phyloP scores from a whole-genome alignment of 1,140 invertebrate species.

The Bombus difficillimus region DNA sequence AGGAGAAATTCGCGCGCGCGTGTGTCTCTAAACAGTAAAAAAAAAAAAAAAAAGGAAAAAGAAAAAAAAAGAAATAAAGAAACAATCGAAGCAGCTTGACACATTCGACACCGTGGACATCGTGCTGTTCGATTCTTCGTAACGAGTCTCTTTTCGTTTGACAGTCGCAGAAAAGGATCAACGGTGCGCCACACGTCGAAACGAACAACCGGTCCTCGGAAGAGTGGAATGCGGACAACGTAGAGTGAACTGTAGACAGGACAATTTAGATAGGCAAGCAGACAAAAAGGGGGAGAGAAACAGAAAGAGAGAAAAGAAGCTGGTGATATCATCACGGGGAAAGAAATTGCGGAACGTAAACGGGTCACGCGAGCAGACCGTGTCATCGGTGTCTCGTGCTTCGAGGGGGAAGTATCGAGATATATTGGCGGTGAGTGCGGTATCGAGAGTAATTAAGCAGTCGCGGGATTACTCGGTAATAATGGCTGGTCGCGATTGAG shows the following conservation, averaged over 20 bases:
- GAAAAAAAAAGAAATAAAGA: no score
- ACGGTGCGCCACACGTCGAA: constrained; percentile 31
- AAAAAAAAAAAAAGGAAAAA: no score
- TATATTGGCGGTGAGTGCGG: constrained; percentile 39
- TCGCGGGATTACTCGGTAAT: constrained; percentile 28
- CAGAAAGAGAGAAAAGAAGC: neutral
- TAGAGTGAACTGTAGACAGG: constrained; percentile 13
- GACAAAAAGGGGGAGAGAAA: neutral
- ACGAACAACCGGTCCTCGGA: neutral
- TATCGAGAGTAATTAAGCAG: constrained; percentile 49
- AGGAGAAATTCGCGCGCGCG: constrained; percentile 1
- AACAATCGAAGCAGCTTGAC: neutral
- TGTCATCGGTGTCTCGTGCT: constrained; percentile 27
- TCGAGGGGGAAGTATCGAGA: constrained; percentile 19
- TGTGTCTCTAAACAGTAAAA: neutral
- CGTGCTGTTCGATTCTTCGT: constrained; percentile 2
- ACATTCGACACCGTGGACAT: neutral
- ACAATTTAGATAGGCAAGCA: neutral
- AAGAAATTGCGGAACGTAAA: neutral
- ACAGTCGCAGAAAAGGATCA: constrained; percentile 27
- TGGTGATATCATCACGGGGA: neutral
- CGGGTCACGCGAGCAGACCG: constrained; percentile 15
- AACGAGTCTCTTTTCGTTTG: constrained; percentile 37
- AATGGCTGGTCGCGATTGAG: constrained; percentile 44
- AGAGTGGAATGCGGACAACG: constrained; percentile 15